Base-by-base conservation (phyloP, 30 jellyfish, hydroid and myxozoan genomes). In the Pseudorhiza aurosa region DNA sequence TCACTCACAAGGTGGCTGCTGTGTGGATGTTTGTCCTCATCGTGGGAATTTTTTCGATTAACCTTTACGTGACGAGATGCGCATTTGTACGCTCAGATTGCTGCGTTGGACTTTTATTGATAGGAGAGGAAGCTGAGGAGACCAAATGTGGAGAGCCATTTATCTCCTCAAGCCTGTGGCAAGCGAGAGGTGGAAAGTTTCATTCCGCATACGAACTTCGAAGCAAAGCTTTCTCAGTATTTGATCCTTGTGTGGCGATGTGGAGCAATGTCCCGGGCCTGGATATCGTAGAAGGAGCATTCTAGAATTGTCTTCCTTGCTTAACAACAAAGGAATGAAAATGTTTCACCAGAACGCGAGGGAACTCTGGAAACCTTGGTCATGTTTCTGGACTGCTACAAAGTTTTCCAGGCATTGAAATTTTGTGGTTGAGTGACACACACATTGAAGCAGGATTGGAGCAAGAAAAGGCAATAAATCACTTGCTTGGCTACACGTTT, bases 311-410 rank as follows among this genome's bases (percentile, higher is more conserved):
- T 51, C 88, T 37, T 53, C 79, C 36, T 76, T 56, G 65, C 36
- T 60, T 12, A 53, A 59, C 69, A 22, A 58, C 63, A 76, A 76
- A 76, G 69, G 81, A 33, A 76, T 76, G 81, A 76, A 76, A 58
- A 76, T 57, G 81, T 76, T 57, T 58, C 88, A 76, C 79, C 79
- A 57, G 65, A 81, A 81, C 51, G 85, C 53, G 93, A 81, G 77
- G 93, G 84, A 85, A 67, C 91, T 79, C 64, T 79, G 91, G 76
- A 79, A 79, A 79, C 73, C 91, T 35, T 79, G 84, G 37, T 39
- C 75, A 79, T 79, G 63, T 62, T 62, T 79, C 91, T 79, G 75
- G 51, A 79, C 59, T 79, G 85, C 91, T 79, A 2, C 84, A 64
- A 79, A 79, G 83, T 51, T 79, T 79, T 79, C 75, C 84, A 19